phyloP scores from a whole-genome alignment of 2,888 invertebrate species.

The Nebria salina region DNA sequence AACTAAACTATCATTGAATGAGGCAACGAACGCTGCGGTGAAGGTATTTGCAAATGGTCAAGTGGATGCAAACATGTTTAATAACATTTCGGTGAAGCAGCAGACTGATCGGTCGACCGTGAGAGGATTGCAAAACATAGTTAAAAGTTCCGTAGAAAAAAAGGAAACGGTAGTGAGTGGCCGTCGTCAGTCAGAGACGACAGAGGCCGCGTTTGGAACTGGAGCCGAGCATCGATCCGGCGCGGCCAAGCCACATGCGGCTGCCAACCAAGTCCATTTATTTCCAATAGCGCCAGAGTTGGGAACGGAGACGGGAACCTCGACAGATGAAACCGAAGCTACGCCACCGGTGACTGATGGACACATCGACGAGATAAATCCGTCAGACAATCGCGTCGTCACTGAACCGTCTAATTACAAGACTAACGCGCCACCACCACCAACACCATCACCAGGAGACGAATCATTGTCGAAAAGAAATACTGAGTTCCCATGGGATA shows the following conservation, averaged over 20 bases:
- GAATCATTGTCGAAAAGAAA: background rate
- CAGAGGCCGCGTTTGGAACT: conserved; percentile 14
- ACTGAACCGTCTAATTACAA: conserved; percentile 41
- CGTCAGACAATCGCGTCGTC: conserved; percentile 33
- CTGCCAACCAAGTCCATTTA: conserved; percentile 53
- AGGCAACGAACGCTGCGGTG: conserved; percentile 6
- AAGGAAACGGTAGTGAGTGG: conserved; percentile 11
- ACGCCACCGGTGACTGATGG: conserved; percentile 39
- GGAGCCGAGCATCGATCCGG: conserved; percentile 49
- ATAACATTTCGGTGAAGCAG: conserved; percentile 22
- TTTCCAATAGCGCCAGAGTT: conserved; percentile 52
- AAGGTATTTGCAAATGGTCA: conserved; percentile 18
- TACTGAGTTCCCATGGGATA: background rate
- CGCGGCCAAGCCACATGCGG: conserved; percentile 51
- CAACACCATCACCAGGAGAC: background rate
- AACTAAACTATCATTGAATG: background rate
- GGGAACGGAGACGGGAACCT: conserved; percentile 42
- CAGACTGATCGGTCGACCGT: conserved; percentile 32
- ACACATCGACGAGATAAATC: conserved; percentile 38
- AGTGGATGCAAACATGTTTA: conserved; percentile 23
- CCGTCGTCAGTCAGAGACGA: background rate
- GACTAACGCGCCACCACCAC: conserved; percentile 18
- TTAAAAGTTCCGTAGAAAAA: conserved; percentile 37
- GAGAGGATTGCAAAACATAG: conserved; percentile 39
- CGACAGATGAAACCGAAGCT: conserved; percentile 47